A percentile compares a stretch with the other conserved stretches of the same genome.
phyloP scores from a whole-genome alignment of 2,113 vertebrate species.

The Poecilia latipinna region DNA sequence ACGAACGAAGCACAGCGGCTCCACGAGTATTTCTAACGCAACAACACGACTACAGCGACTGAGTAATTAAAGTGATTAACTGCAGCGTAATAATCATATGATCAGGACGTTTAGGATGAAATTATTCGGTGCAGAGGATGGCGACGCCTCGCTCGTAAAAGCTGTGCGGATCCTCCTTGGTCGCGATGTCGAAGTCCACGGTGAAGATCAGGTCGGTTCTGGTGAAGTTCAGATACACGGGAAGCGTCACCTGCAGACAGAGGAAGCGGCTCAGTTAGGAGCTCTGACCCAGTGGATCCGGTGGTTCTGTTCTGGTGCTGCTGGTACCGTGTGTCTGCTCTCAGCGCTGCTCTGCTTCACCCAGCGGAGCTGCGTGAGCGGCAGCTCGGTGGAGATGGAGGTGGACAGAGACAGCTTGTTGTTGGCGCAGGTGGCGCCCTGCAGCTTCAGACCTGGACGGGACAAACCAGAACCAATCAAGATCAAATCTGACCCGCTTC shows the following conservation, averaged over 20 bases:
- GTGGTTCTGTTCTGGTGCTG: neutral
- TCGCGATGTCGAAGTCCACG: constrained; percentile 95
- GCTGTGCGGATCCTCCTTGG: constrained; percentile 94
- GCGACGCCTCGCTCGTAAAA: constrained; percentile 98
- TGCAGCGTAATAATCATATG: neutral
- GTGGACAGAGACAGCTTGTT: constrained; percentile 95
- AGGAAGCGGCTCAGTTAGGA: neutral
- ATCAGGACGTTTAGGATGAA: constrained; percentile 2
- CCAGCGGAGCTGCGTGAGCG: constrained; percentile 96
- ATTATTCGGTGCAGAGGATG: constrained; percentile 92
- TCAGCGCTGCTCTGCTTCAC: constrained; percentile 88
- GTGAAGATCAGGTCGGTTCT: constrained; percentile 97
- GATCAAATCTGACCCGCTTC: no score
- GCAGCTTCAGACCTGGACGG: constrained; percentile 82
- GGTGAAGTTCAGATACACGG: constrained; percentile 98
- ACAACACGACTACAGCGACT: constrained; percentile 27
- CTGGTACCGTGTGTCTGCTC: constrained; percentile 88
- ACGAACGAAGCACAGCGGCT: constrained; percentile 21
- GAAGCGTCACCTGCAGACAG: constrained; percentile 88
- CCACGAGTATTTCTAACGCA: constrained; percentile 33
- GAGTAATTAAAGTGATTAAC: constrained; percentile 24
- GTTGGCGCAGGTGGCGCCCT: constrained; percentile 92
- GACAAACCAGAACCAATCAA: neutral
- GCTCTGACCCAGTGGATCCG: neutral
- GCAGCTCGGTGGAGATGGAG: constrained; percentile 92